Percentiles rank a stretch among this genome's conserved stretches.
These are phyloP conservation scores for Carabus problematicus DNA, from an alignment of 2,888 invertebrate genomes.

Conservation along the genomic window DNA sequence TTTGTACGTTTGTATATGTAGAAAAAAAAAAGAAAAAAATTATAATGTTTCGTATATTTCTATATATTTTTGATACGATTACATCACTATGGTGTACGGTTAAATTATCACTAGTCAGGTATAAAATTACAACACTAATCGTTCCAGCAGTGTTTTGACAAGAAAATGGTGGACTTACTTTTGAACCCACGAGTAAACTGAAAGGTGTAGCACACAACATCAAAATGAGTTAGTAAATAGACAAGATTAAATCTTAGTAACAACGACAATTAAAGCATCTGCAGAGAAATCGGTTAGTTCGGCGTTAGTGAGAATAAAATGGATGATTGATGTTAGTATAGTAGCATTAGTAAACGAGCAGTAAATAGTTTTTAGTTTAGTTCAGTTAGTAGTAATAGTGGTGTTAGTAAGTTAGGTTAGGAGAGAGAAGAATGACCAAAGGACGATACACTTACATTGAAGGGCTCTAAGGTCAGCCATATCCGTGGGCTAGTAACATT, in stretches of 20 bases:
- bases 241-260: not conserved
- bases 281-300: not conserved
- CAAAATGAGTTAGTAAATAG: too few species aligned
- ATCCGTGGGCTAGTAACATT: constrained; percentile 54
- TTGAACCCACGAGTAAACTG: constrained; percentile 12
- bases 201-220: constrained; percentile 7
- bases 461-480: constrained; percentile 41
- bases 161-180: constrained; percentile 7
- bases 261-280: not conserved
- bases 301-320: not conserved
- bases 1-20: too few species aligned
- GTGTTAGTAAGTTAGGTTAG: constrained; percentile 5
- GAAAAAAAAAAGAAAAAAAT: too few species aligned
- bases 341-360: not conserved
- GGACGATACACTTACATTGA: constrained; percentile 42
- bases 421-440: constrained; percentile 1
- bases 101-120: too few species aligned
- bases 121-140: too few species aligned
- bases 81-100: too few species aligned
- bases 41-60: too few species aligned
- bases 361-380: not conserved
- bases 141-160: not conserved
- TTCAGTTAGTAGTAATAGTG: not conserved
- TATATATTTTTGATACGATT: too few species aligned
- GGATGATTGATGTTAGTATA: constrained; percentile 1